Base-by-base conservation (phyloP, 2,113 vertebrate species). In the Numenius arquata region DNA sequence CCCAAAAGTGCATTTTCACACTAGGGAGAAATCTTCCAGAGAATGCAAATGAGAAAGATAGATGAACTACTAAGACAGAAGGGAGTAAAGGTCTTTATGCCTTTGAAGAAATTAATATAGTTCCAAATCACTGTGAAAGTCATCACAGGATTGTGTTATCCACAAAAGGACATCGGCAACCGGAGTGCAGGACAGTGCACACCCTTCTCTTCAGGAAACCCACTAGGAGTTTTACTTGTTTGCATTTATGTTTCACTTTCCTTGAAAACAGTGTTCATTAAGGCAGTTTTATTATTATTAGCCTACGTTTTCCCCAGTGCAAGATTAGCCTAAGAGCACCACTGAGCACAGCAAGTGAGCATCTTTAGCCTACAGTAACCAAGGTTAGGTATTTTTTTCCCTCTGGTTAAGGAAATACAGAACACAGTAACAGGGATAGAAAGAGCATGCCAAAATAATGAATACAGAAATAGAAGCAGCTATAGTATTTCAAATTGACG, bases 371-470 rank as follows among this genome's bases (percentile, higher is more conserved):
- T 68, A n/a, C 48, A 78, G 27, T 22, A 84, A 93, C 29, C 17
- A 34, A 75, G 53, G 91, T 71, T 23, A 88, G 71, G 34, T 45
- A 3, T 65, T 67, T 93, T 85, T 80, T 17, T 14, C 7, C 43
- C 56, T 78, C 61, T 62, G 40, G 61, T 78, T 84, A 91, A 91
- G 43, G 70, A 81, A 95, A 90, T 43, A 72, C 40, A 91, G 84
- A 89, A 75, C 34, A 77, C 87, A 91, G 80, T 85, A 96, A 89
- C 27, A 78, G 43, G 45, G 56, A 90, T 5, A 89, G 86, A 89
- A 95, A 52, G 56, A 87, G 30, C 58, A 89, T n/a, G 61, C 66
- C 91, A 95, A 90, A 81, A 77, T 62, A 34, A 1, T 66, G 52
- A 81, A 55, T 14, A 71, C 48, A 84, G 73, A 93, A 96, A 92